Evolutionary conservation across 2,113 vertebrate genomes (phyloP).

Genomic region (Baryphthengus martii): DNA sequence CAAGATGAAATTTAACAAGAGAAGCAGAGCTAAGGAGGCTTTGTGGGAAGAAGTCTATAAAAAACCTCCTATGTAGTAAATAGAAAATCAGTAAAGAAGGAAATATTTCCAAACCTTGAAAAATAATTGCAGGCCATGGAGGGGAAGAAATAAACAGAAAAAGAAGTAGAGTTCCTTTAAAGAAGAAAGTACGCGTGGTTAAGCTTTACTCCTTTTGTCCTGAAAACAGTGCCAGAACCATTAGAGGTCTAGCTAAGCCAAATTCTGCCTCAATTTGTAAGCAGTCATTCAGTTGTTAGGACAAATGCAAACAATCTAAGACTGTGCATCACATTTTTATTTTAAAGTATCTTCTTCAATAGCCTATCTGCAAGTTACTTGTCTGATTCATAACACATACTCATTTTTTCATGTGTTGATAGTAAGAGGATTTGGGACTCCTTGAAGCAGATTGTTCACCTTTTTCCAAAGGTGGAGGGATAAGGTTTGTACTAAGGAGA

Average conservation of each 20-base stretch:
- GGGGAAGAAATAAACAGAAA: not conserved
- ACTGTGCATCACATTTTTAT: not conserved
- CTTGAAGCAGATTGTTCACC: not conserved
- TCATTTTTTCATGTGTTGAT: not conserved
- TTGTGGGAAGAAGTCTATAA: not conserved
- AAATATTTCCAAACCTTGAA: not conserved
- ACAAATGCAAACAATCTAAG: not conserved
- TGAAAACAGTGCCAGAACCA: not conserved
- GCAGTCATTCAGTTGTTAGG: not conserved
- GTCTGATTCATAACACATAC: not conserved
- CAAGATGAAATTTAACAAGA: not conserved
- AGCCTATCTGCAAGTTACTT: no score
- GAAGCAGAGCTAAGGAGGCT: not conserved
- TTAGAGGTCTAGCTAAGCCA: not conserved
- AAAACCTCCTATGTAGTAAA: not conserved
- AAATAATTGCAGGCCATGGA: not conserved
- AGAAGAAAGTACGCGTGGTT: not conserved
- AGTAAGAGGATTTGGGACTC: not conserved
- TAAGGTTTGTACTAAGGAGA: not conserved
- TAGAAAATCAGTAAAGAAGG: not conserved
- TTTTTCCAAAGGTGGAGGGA: not conserved
- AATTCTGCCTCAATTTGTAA: not conserved
- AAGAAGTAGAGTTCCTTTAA: not conserved
- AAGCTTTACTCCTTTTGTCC: not conserved
- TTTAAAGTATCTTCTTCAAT: no score